Evolutionary conservation across 2,888 invertebrate genomes (phyloP).

Genomic region (Calameuta filiformis): DNA sequence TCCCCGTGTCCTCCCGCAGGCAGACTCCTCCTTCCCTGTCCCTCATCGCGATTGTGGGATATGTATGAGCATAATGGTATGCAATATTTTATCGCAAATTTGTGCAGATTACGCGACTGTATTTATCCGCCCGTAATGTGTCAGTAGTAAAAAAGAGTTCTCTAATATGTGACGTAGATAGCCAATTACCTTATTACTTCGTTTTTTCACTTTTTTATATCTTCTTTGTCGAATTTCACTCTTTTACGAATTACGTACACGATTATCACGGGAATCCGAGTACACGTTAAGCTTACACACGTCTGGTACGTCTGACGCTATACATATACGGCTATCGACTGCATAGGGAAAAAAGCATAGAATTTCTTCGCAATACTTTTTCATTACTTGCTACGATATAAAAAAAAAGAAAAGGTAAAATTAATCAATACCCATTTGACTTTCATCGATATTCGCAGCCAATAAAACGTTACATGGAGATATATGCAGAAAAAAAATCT

Average conservation of each 20-base stretch:
- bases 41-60: background rate
- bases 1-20: background rate
- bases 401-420: background rate
- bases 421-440: background rate
- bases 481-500: background rate
- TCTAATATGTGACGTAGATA: background rate
- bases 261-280: background rate
- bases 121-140: background rate
- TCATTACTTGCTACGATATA: background rate
- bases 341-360: background rate
- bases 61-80: background rate
- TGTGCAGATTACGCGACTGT: background rate
- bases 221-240: too few relatives aligned
- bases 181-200: background rate
- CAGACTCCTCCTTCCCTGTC: too few relatives aligned
- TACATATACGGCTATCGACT: background rate
- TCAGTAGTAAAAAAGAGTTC: background rate
- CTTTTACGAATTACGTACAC: background rate
- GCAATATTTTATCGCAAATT: background rate
- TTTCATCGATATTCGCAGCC: background rate
- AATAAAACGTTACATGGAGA: background rate
- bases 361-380: background rate
- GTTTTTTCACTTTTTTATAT: background rate
- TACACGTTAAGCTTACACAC: background rate
- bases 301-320: too few relatives aligned